Evolutionary conservation across 2,797 vertebrate species (phyloP).

Genomic region (Pitangus sulphuratus): DNA sequence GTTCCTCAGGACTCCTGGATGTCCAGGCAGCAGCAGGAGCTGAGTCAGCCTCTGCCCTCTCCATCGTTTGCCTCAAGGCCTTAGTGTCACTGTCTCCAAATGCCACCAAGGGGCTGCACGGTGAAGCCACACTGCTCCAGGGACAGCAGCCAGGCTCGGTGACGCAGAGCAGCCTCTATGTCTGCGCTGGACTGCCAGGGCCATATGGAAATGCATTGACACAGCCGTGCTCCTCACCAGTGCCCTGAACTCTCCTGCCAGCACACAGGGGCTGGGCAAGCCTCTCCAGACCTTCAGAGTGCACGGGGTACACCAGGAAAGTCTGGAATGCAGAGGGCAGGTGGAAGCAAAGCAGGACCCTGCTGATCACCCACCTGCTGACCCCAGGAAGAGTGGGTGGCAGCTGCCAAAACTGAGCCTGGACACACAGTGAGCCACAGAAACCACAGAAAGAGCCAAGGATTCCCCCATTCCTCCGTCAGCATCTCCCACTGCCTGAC

Average conservation of each 20-base stretch:
- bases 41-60: not conserved
- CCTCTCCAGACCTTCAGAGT: not conserved
- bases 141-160: not conserved
- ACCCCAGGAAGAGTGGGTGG: not conserved
- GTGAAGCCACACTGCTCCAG: fast-evolving
- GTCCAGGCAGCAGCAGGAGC: not conserved
- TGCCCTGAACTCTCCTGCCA: not conserved
- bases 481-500: not conserved
- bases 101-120: fast-evolving
- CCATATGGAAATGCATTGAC: not conserved
- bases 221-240: not conserved
- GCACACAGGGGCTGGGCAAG: not conserved
- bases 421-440: not conserved
- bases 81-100: fast-evolving
- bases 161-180: not conserved
- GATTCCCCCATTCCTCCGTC: not conserved
- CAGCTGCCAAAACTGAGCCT: fast-evolving
- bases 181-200: not conserved
- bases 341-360: not conserved
- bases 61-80: fast-evolving
- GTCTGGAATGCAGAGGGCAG: not conserved
- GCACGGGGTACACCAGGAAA: not conserved
- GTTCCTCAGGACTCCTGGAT: conserved; percentile 8
- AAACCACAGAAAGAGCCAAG: not conserved
- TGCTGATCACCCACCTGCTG: not conserved